These are phyloP conservation scores for Timandra comae DNA, from an alignment of 2,888 invertebrate species.

Conservation along the genomic window DNA sequence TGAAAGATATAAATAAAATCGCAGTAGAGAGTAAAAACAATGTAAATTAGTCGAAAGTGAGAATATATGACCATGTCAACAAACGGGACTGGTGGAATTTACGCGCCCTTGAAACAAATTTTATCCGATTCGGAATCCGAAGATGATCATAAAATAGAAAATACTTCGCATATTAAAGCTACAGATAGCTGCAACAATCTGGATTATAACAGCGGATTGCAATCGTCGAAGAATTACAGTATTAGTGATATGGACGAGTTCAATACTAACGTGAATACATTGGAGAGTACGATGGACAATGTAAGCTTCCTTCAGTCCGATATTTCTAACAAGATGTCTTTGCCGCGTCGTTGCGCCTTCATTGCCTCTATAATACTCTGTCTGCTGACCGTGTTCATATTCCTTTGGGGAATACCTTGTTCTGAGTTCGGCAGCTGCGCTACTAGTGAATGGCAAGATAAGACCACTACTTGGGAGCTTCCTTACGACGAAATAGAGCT, in stretches of 20 bases:
- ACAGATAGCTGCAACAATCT: conserved; percentile 60
- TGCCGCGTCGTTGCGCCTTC: conserved; percentile 81
- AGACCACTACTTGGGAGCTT: conserved; percentile 81
- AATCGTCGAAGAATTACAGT: conserved; percentile 63
- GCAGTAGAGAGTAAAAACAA: not conserved
- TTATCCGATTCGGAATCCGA: conserved; percentile 87
- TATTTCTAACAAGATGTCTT: conserved; percentile 78
- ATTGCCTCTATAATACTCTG: conserved; percentile 83
- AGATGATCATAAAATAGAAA: conserved; percentile 75
- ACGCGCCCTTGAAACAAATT: conserved; percentile 86
- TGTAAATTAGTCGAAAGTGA: not conserved
- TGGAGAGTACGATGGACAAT: conserved; percentile 69
- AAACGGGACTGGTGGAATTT: conserved; percentile 73
- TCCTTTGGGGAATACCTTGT: conserved; percentile 86
- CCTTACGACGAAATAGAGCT: conserved; percentile 82
- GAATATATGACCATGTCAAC: conserved; percentile 51
- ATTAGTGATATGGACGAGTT: conserved; percentile 68
- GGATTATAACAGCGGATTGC: conserved; percentile 64
- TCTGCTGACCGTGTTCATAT: conserved; percentile 82
- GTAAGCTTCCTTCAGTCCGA: conserved; percentile 69
- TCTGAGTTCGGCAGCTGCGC: conserved; percentile 82
- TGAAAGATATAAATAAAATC: not conserved
- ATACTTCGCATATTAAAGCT: conserved; percentile 47
- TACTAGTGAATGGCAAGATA: conserved; percentile 69
- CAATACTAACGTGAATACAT: conserved; percentile 62